Conservation (phyloP, 2,888 invertebrate species). For the Uropetala carovei region DNA sequence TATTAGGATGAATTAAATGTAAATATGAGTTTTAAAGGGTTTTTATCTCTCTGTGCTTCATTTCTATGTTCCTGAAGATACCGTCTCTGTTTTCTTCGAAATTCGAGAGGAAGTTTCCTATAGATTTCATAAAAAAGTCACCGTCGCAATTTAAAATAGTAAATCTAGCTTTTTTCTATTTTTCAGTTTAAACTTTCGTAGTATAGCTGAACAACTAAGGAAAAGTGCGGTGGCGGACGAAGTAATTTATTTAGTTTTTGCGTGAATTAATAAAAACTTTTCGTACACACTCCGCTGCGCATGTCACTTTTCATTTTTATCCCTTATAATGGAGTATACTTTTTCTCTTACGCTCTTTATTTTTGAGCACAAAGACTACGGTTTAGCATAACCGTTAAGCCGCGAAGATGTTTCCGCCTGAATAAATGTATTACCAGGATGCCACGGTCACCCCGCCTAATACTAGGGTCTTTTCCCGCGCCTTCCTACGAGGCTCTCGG, state of each 20-base stretch:
- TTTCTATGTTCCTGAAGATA: no score
- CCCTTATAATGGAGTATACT: constrained; percentile 21
- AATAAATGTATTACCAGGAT: constrained; percentile 36
- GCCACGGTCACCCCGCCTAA: not conserved
- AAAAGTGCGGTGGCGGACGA: not conserved
- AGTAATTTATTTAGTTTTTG: constrained; percentile 33
- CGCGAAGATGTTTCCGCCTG: constrained; percentile 16
- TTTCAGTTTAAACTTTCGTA: constrained; percentile 26
- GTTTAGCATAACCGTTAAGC: constrained; percentile 61
- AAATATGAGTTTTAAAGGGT: no score
- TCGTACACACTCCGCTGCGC: not conserved
- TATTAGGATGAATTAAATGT: no score
- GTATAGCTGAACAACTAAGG: not conserved
- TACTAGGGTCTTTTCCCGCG: constrained; percentile 27
- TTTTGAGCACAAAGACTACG: constrained; percentile 34
- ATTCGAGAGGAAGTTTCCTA: no score
- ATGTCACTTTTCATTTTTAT: constrained; percentile 42
- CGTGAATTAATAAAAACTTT: not conserved
- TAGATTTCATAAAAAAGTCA: no score
- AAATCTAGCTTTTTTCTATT: no score
- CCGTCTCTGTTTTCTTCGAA: no score
- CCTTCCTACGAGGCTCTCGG: constrained; percentile 2
- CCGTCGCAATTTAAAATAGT: no score
- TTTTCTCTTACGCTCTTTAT: not conserved
- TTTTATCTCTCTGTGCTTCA: no score